Conservation (phyloP, 2,797 vertebrate species). For the Thamnophis elegans region DNA sequence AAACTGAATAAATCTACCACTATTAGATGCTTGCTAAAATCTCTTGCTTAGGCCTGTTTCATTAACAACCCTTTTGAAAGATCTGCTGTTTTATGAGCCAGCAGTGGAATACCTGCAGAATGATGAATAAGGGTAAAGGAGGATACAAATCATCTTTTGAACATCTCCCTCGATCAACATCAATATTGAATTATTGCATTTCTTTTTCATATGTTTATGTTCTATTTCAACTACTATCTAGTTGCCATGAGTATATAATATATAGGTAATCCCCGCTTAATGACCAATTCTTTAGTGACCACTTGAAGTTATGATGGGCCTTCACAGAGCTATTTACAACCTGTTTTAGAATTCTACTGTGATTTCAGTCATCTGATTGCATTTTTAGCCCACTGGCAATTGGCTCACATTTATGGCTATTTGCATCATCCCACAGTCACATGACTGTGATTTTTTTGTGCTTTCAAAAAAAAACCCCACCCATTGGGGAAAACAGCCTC, state of each 20-base stretch:
- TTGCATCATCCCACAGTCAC: not conserved
- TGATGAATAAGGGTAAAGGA: not conserved
- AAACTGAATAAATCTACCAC: not conserved
- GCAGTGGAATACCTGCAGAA: not conserved
- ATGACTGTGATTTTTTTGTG: not conserved
- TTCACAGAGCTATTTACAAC: not conserved
- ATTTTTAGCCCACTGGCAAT: not conserved
- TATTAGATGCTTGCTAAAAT: not conserved
- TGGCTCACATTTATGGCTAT: not conserved
- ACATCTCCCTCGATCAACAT: not conserved
- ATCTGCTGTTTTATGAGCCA: not conserved
- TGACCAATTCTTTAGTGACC: not conserved
- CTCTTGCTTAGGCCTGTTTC: not conserved
- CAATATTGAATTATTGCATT: not conserved
- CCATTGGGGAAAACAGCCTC: not conserved
- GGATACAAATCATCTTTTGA: not conserved
- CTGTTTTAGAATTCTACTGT: not conserved
- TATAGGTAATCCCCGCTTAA: not conserved
- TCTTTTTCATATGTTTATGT: not conserved
- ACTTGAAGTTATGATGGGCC: not conserved
- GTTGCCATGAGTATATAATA: not conserved
- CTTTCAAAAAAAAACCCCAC: not conserved
- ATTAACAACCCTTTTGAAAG: not conserved
- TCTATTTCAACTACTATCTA: not conserved
- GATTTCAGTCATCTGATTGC: not conserved